A percentile compares a stretch with the other conserved stretches of the same genome.
These are phyloP conservation scores for Kradibia gibbosae DNA, from an alignment of 1,140 invertebrate species.

Conservation along the genomic window DNA sequence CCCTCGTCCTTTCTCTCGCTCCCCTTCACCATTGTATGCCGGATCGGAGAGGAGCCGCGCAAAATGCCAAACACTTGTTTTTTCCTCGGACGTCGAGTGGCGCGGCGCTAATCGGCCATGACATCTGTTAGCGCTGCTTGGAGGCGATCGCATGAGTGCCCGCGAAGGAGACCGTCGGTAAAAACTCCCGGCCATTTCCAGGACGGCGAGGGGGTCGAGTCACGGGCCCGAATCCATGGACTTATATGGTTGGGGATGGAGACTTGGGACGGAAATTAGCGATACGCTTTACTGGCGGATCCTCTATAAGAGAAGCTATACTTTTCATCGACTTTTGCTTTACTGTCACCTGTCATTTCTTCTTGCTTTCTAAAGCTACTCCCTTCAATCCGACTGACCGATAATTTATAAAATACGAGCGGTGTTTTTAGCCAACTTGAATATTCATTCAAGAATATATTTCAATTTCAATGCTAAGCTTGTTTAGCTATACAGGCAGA, in stretches of 20 bases:
- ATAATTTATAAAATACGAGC: too few species aligned
- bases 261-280: too few species aligned
- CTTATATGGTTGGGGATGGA: too few species aligned
- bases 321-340: too few species aligned
- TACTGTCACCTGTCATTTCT: too few species aligned
- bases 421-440: background rate
- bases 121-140: conserved; percentile 14
- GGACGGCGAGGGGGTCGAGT: too few species aligned
- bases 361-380: too few species aligned
- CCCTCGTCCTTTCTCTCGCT: background rate
- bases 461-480: background rate
- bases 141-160: too few species aligned
- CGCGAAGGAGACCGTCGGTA: background rate
- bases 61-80: background rate
- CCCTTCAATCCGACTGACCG: too few species aligned
- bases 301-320: too few species aligned
- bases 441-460: background rate
- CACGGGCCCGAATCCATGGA: background rate
- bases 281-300: too few species aligned
- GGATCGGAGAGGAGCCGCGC: background rate
- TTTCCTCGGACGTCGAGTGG: background rate
- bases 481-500: background rate
- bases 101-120: background rate
- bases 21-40: background rate
- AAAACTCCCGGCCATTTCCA: background rate